These are phyloP conservation scores for Plagodis pulveraria DNA, from an alignment of 2,888 invertebrate species.

Conservation along the genomic window DNA sequence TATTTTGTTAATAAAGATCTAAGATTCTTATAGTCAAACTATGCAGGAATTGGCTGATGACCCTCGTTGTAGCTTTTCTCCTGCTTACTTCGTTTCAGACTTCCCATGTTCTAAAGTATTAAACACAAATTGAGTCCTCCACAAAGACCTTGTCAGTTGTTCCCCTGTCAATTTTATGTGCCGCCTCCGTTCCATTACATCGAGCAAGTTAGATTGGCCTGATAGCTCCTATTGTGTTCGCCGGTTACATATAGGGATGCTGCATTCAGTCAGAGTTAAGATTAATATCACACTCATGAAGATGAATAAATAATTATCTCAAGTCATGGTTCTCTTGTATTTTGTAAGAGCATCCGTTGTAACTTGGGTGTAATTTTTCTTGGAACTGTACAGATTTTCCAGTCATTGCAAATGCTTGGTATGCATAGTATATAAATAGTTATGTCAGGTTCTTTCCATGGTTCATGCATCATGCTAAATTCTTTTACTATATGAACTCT, in stretches of 20 bases:
- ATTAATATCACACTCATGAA: too few relatives aligned
- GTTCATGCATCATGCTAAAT: too few relatives aligned
- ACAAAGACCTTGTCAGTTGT: constrained; percentile 41
- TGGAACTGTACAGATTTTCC: not conserved
- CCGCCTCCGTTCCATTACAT: constrained; percentile 55
- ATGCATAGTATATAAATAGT: too few relatives aligned
- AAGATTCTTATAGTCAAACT: not conserved
- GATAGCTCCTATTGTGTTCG: constrained; percentile 65
- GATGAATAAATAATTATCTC: too few relatives aligned
- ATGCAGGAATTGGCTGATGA: not conserved
- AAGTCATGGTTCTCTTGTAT: not conserved
- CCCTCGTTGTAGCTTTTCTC: too few relatives aligned
- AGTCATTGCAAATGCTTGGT: not conserved
- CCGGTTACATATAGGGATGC: constrained; percentile 48
- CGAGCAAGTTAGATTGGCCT: constrained; percentile 52
- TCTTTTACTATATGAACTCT: too few relatives aligned
- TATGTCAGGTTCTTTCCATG: too few relatives aligned
- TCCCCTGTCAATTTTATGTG: constrained; percentile 53
- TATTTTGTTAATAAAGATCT: too few relatives aligned
- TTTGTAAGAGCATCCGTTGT: not conserved
- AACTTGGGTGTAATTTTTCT: not conserved
- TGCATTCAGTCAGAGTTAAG: not conserved
- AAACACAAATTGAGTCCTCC: constrained; percentile 13
- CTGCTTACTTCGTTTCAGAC: not conserved
- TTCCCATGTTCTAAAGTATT: constrained; percentile 9